Percentiles rank a stretch among this genome's conserved stretches.
Evolutionary conservation across 2,888 invertebrate genomes (phyloP).

Genomic region (Athalia circularis): DNA sequence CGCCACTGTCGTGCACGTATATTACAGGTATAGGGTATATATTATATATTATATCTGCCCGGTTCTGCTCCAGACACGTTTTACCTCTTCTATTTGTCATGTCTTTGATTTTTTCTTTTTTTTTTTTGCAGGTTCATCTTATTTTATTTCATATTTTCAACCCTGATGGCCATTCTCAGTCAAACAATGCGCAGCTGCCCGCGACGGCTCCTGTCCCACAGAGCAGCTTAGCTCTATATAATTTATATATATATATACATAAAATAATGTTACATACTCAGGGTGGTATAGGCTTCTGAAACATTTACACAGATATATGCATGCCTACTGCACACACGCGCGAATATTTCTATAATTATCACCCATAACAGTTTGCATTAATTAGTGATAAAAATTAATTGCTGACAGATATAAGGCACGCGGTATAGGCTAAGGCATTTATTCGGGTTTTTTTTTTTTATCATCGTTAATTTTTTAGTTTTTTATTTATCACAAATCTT

Average conservation of each 20-base stretch:
- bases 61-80: too few species aligned
- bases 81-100: background rate
- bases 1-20: background rate
- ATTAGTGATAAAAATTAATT: slow-evolving; percentile 20
- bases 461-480: background rate
- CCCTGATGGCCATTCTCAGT: slow-evolving; percentile 7
- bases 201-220: slow-evolving; percentile 22
- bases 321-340: background rate
- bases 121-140: background rate
- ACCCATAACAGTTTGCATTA: slow-evolving; percentile 20
- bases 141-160: slow-evolving; percentile 7
- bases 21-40: too few species aligned
- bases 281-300: too few species aligned
- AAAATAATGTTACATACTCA: too few species aligned
- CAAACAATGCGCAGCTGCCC: slow-evolving; percentile 42
- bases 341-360: too few species aligned
- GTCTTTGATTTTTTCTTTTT: background rate
- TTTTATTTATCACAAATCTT: background rate
- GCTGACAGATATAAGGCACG: background rate
- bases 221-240: background rate
- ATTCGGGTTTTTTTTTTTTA: background rate
- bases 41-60: slow-evolving; percentile 23
- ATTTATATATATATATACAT: background rate
- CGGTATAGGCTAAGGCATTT: background rate
- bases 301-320: background rate